Conservation (phyloP, 2,797 vertebrate species). For the Enteromius mattozi region DNA sequence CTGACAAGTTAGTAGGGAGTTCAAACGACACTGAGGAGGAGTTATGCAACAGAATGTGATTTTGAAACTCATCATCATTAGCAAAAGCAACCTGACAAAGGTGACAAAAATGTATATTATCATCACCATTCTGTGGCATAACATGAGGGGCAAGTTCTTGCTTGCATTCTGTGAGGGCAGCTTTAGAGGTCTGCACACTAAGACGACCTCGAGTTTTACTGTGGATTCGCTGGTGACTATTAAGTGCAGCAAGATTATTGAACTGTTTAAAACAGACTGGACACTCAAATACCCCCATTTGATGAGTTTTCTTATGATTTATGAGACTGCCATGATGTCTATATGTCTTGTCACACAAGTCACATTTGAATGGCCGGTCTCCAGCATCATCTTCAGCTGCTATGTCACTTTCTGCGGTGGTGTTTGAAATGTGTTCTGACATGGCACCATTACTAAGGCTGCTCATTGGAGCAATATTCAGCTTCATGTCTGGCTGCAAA, state of each 20-base stretch:
- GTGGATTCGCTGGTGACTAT: constrained; percentile 88
- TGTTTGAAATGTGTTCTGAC: constrained; percentile 57
- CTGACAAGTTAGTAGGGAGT: constrained; percentile 68
- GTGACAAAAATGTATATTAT: constrained; percentile 74
- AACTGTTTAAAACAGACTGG: constrained; percentile 81
- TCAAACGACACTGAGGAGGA: constrained; percentile 77
- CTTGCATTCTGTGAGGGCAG: constrained; percentile 52
- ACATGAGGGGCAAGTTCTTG: constrained; percentile 61
- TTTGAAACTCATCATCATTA: constrained; percentile 79
- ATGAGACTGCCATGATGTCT: constrained; percentile 81
- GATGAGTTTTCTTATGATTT: constrained; percentile 83
- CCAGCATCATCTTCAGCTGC: constrained; percentile 66
- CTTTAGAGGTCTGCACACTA: constrained; percentile 48
- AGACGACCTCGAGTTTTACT: constrained; percentile 67
- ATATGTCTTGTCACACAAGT: constrained; percentile 81
- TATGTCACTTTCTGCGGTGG: constrained; percentile 65
- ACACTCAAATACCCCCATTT: constrained; percentile 81
- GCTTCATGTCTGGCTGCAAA: constrained; percentile 53
- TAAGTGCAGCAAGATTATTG: constrained; percentile 87
- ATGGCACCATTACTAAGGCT: constrained; percentile 53
- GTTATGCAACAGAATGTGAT: constrained; percentile 83
- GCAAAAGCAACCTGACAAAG: constrained; percentile 81
- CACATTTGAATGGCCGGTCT: constrained; percentile 77
- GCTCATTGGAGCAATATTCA: constrained; percentile 53
- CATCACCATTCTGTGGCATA: constrained; percentile 70